phyloP scores from a whole-genome alignment of 2,888 invertebrate genomes.

The Bugulina stolonifera region DNA sequence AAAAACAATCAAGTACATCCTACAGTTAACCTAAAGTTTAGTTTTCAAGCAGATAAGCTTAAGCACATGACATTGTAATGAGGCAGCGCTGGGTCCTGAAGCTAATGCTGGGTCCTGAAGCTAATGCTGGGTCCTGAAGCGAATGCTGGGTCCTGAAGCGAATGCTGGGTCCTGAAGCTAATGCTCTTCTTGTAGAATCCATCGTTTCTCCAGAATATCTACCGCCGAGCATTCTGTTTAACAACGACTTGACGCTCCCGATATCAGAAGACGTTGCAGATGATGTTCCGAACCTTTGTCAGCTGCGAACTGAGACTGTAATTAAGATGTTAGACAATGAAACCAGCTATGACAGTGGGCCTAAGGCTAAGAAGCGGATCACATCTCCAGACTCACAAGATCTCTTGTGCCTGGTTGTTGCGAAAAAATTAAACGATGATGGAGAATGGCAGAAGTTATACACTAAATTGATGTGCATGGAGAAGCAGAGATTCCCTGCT shows the following conservation, averaged over 20 bases:
- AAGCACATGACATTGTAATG: too few relatives aligned
- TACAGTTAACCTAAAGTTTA: too few relatives aligned
- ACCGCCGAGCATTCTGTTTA: neutral
- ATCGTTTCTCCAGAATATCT: too few relatives aligned
- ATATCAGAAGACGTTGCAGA: neutral
- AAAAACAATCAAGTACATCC: too few relatives aligned
- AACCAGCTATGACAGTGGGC: neutral
- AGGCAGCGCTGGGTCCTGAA: too few relatives aligned
- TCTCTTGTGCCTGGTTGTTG: neutral
- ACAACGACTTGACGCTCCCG: neutral
- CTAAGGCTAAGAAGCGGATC: neutral
- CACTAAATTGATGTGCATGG: neutral
- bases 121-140: too few relatives aligned
- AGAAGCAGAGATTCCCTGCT: neutral
- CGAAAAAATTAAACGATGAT: neutral
- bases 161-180: too few relatives aligned
- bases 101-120: too few relatives aligned
- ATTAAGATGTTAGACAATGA: neutral
- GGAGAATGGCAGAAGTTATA: slow-evolving; percentile 5
- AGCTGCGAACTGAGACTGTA: neutral
- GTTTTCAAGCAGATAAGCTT: too few relatives aligned
- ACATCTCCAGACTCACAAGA: slow-evolving; percentile 10
- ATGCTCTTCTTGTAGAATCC: too few relatives aligned
- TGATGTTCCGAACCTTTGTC: neutral
- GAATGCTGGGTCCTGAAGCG: too few relatives aligned